These are phyloP conservation scores for Dipodomys spectabilis DNA, from an alignment of 2,113 vertebrate species.

Conservation along the genomic window DNA sequence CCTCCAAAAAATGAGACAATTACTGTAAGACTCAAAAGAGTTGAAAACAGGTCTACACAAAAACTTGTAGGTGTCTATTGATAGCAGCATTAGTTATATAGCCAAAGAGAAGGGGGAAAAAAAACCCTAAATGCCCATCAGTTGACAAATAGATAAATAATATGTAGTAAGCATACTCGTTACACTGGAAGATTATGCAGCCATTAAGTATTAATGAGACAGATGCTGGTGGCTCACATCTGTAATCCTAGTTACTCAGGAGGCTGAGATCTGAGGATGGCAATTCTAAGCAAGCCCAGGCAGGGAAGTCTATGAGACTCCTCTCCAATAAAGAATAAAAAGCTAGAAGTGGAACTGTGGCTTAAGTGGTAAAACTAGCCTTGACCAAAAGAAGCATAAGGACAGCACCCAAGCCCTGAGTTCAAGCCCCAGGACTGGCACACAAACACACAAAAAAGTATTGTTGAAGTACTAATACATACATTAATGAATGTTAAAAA, in stretches of 20 bases:
- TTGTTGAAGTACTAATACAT: not conserved
- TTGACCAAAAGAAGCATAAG: no score
- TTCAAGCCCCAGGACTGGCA: not conserved
- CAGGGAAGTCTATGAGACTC: no score
- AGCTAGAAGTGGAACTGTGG: no score
- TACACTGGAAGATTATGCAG: not conserved
- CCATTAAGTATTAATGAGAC: not conserved
- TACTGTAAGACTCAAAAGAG: slow-evolving; percentile 4
- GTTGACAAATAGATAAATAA: not conserved
- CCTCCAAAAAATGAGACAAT: not conserved
- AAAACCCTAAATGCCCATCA: not conserved
- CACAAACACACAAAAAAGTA: not conserved
- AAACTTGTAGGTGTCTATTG: not conserved
- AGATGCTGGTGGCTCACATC: no score
- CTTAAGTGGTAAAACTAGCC: no score
- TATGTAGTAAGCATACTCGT: not conserved
- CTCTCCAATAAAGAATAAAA: no score
- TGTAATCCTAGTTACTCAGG: no score
- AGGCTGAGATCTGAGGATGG: no score
- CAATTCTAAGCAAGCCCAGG: no score
- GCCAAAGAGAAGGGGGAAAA: not conserved
- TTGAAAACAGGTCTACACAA: not conserved
- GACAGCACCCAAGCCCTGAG: no score
- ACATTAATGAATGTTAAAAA: slow-evolving; percentile 15
- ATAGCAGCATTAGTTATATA: not conserved